Evolutionary conservation across 2,113 vertebrate species (phyloP).

Genomic region (Catharus fuscescens): DNA sequence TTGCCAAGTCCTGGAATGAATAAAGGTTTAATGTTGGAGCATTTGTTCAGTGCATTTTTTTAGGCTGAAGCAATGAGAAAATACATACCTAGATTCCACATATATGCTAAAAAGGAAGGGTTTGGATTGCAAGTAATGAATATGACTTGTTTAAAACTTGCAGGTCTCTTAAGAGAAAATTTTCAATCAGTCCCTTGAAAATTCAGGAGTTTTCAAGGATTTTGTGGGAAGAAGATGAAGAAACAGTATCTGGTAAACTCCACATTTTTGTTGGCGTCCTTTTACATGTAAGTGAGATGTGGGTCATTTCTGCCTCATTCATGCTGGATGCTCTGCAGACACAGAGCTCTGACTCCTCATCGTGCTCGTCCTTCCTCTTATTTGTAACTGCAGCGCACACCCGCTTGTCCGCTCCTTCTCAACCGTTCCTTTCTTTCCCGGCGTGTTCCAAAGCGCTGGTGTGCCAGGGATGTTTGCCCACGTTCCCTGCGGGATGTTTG

Average conservation of each 20-base stretch:
- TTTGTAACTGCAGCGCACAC: neutral
- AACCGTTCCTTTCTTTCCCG: accelerated
- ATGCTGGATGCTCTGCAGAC: neutral
- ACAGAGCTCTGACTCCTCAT: neutral
- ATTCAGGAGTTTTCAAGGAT: neutral
- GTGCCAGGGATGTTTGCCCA: too few relatives aligned
- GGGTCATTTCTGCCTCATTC: neutral
- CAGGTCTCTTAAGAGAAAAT: neutral
- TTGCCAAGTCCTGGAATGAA: neutral
- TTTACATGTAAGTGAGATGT: accelerated
- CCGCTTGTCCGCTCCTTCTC: too few relatives aligned
- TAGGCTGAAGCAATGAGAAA: neutral
- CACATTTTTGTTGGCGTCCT: neutral
- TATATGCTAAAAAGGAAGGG: neutral
- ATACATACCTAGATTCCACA: neutral
- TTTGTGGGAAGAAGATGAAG: neutral
- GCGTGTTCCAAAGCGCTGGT: accelerated
- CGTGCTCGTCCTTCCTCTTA: accelerated
- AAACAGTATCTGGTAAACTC: neutral
- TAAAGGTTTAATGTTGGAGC: neutral
- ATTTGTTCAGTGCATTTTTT: neutral
- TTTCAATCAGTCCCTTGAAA: neutral
- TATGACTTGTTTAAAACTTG: neutral
- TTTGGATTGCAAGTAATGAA: neutral
- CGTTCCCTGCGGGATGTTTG: neutral